These are phyloP conservation scores for Seladonia tumulorum DNA, from an alignment of 2,888 invertebrate genomes.

Conservation along the genomic window DNA sequence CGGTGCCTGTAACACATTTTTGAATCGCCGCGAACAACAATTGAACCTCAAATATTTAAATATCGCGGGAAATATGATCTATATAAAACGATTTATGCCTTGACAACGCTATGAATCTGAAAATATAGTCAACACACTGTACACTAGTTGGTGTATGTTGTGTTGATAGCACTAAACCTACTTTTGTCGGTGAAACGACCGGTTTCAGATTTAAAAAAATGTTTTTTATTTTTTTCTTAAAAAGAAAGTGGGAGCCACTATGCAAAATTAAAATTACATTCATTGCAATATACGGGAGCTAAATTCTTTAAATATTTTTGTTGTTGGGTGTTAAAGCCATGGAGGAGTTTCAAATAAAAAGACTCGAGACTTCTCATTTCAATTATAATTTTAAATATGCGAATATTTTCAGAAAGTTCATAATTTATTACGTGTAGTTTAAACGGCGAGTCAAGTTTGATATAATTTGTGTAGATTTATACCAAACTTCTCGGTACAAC, in stretches of 20 bases:
- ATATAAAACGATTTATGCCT: neutral
- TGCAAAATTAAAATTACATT: neutral
- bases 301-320: neutral
- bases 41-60: neutral
- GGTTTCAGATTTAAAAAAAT: neutral
- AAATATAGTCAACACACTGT: neutral
- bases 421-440: neutral
- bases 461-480: constrained; percentile 7
- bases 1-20: neutral
- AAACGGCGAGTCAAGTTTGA: neutral
- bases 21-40: neutral
- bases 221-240: no score
- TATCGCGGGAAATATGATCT: neutral
- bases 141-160: neutral
- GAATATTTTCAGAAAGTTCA: neutral
- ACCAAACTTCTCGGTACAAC: neutral
- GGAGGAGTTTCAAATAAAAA: neutral
- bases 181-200: neutral
- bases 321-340: neutral
- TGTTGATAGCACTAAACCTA: neutral
- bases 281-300: neutral
- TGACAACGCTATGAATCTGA: neutral
- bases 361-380: neutral
- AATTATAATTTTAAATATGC: neutral
- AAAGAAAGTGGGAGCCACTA: neutral